Conservation (phyloP, 2,797 vertebrate genomes). For the Scolopax rusticola region DNA sequence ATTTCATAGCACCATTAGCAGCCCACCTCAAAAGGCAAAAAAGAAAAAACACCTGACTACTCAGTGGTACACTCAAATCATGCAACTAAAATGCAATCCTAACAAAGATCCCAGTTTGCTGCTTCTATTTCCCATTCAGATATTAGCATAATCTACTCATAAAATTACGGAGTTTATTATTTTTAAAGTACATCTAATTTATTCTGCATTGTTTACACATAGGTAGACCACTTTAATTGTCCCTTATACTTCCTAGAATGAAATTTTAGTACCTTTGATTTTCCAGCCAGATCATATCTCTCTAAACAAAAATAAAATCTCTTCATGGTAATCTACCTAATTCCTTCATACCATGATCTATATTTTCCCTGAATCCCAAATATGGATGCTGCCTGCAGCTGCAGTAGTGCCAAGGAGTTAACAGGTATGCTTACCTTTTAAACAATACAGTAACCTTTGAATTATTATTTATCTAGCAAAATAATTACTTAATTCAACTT, state of each 20-base stretch:
- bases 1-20: conserved; percentile 41
- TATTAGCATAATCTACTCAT: background rate
- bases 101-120: background rate
- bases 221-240: background rate
- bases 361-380: background rate
- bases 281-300: background rate
- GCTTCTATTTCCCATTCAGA: background rate
- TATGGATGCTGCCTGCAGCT: background rate
- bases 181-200: background rate
- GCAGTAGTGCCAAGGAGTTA: background rate
- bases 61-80: background rate
- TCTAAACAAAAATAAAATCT: background rate
- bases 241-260: background rate
- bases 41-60: background rate
- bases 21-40: background rate
- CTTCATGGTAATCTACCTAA: background rate
- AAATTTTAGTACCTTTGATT: background rate
- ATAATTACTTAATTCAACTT: background rate
- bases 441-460: no score
- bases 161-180: background rate
- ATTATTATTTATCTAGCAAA: background rate
- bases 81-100: background rate
- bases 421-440: background rate
- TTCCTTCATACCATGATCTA: background rate
- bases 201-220: background rate